Conservation (phyloP, 2,888 invertebrate species). For the Tholera decimalis region DNA sequence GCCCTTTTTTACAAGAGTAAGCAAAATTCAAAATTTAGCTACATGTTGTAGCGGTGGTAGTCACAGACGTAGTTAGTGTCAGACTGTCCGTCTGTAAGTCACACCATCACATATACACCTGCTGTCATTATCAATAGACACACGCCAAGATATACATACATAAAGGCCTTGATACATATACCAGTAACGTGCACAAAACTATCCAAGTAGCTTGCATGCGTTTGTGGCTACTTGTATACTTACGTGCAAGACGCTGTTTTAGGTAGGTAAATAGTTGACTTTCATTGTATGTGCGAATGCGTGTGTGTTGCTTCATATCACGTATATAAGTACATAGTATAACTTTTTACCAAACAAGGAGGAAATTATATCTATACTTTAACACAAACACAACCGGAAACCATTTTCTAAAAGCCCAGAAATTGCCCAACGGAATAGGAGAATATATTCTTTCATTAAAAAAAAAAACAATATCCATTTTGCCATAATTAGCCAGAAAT, state of each 20-base stretch:
- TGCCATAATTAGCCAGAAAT: conserved; percentile 49
- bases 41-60: conserved; percentile 51
- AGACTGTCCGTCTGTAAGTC: conserved; percentile 45
- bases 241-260: too few relatives aligned
- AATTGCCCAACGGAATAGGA: conserved; percentile 2
- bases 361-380: background rate
- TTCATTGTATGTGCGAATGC: background rate
- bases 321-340: conserved; percentile 9
- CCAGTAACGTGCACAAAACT: too few relatives aligned
- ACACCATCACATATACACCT: conserved; percentile 19
- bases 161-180: too few relatives aligned
- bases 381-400: background rate
- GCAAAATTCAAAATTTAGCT: conserved; percentile 56
- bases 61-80: conserved; percentile 61
- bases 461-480: conserved; percentile 31
- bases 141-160: too few relatives aligned
- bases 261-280: conserved; percentile 19
- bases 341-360: background rate
- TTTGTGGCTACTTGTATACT: too few relatives aligned
- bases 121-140: conserved; percentile 29
- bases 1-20: conserved; percentile 51
- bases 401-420: background rate
- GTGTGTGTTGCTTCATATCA: conserved; percentile 28
- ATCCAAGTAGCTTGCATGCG: too few relatives aligned
- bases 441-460: conserved; percentile 6